Base-by-base conservation (phyloP, 2,888 invertebrate species). In the Drosophila affinis region DNA sequence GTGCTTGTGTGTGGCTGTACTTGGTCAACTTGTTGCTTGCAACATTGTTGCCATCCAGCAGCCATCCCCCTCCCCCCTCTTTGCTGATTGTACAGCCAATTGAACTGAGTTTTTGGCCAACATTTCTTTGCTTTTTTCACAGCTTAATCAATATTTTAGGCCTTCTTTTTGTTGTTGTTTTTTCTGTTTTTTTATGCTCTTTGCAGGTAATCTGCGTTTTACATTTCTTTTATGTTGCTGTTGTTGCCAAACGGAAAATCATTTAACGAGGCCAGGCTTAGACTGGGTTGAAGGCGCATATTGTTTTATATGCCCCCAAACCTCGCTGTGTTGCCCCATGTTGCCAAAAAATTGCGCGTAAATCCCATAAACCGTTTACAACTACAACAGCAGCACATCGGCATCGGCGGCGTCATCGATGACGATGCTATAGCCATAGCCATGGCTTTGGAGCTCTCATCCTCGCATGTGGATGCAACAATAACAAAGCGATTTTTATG, bases 341-440 rank as follows among this genome's bases (percentile, higher is more conserved):
- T 83, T 83, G 83, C 71, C 79, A 89, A 88, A 85, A 88, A 88
- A 88, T 88, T 88, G 89, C 79, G 86, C 89, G 88, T 89, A 89
- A 88, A 88, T 89, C 89, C 86, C 89, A 89, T 88, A 88, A 88
- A 88, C 89, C 88, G 89, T 83, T 89, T 85, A 81, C 88, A 84
- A 80, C 87, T 87, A 88, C 89, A 84, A 79, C 88, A 88, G 83
- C 87, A 77, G 21, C 21, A 21, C 21, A 21, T 21, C 18, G 18
- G 18, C 21, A 21, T 21, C 81, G 57, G 64, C 53, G 72, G 74
- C 78, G 76, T 78, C 88, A 81, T 87, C 87, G 75, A 85, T 84
- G 77, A 73, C 76, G 86, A 73, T 63, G 84, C 64, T 34, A 63
- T 69, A 62, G 61, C 53, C n/a, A 63, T 69, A 62, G 61, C 53